These are phyloP conservation scores for Semaprochilodus insignis DNA, from an alignment of 2,797 vertebrate species.

Conservation along the genomic window DNA sequence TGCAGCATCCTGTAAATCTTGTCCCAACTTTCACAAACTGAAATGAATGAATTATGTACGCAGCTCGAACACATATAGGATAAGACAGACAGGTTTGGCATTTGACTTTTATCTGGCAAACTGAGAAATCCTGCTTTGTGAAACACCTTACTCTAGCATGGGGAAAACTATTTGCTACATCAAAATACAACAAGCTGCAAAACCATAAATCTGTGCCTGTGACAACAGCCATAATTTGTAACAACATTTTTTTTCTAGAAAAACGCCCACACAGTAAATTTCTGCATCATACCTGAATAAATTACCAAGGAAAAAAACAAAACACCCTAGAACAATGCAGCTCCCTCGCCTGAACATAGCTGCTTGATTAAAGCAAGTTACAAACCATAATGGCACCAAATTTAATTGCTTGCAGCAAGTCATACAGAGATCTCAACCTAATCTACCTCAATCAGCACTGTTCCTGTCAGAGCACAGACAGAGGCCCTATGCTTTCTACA, in stretches of 20 bases:
- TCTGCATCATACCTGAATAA: not conserved
- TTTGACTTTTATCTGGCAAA: too few species aligned
- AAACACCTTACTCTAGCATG: too few species aligned
- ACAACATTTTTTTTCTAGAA: too few species aligned
- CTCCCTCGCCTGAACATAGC: not conserved
- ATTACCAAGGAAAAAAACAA: not conserved
- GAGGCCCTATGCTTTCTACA: constrained; percentile 9
- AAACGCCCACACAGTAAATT: not conserved
- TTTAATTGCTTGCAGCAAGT: not conserved
- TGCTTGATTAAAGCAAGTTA: constrained; percentile 5
- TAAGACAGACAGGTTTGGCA: too few species aligned
- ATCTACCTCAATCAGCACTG: constrained; percentile 40
- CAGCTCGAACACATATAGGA: too few species aligned
- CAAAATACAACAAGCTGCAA: not conserved
- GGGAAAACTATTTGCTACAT: not conserved
- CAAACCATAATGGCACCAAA: not conserved
- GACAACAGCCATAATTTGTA: not conserved
- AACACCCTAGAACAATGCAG: too few species aligned
- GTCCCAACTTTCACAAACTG: too few species aligned
- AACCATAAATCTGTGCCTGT: not conserved
- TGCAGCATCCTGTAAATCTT: too few species aligned
- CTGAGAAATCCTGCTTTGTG: too few species aligned
- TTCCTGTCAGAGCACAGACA: constrained; percentile 20
- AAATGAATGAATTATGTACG: too few species aligned
- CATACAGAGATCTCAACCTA: constrained; percentile 15